phyloP scores from a whole-genome alignment of 2,888 invertebrate species.

The Drosophila leonis region DNA sequence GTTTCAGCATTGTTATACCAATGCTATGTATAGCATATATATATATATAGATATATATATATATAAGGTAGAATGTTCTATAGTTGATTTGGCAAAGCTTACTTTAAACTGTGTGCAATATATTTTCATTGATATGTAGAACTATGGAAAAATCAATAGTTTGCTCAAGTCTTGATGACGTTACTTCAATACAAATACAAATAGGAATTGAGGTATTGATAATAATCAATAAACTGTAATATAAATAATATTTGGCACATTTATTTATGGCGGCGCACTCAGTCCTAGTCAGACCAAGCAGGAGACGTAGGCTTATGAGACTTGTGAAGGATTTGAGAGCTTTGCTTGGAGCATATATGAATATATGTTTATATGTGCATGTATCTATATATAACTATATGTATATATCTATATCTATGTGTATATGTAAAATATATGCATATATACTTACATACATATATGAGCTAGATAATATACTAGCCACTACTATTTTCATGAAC shows the following conservation, averaged over 20 bases:
- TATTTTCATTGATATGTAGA: neutral
- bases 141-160: conserved; percentile 6
- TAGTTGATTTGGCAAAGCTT: neutral
- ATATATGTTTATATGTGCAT: too few relatives aligned
- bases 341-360: too few relatives aligned
- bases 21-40: neutral
- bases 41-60: neutral
- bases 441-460: too few relatives aligned
- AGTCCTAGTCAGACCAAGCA: too few relatives aligned
- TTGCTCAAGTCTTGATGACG: neutral
- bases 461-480: too few relatives aligned
- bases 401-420: too few relatives aligned
- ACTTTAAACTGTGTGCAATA: neutral
- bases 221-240: neutral
- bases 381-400: too few relatives aligned
- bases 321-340: too few relatives aligned
- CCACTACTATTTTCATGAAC: too few relatives aligned
- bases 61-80: neutral
- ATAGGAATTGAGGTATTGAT: neutral
- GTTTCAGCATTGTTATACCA: conserved; percentile 8
- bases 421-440: too few relatives aligned
- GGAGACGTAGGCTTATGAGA: too few relatives aligned
- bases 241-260: neutral
- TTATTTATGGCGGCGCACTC: too few relatives aligned
- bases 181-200: neutral